phyloP scores from a whole-genome alignment of 1,140 invertebrate species.

The Drosophila tsacasi region DNA sequence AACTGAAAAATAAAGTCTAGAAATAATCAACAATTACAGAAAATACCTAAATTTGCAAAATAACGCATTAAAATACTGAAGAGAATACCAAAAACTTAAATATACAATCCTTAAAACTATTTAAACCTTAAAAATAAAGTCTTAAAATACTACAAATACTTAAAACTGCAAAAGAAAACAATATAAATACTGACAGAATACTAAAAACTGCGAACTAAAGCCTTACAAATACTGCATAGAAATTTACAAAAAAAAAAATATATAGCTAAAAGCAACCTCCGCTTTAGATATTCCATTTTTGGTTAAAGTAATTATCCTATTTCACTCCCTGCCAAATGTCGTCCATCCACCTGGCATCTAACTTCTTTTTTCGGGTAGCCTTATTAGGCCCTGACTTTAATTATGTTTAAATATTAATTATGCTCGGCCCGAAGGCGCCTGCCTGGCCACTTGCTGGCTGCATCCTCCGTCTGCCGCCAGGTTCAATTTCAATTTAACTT shows the following conservation, averaged over 20 bases:
- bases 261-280: neutral
- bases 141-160: neutral
- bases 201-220: neutral
- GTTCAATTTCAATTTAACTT: constrained; percentile 58
- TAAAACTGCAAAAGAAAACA: neutral
- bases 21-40: too few relatives aligned
- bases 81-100: neutral
- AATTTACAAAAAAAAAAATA: neutral
- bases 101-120: neutral
- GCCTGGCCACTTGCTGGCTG: constrained; percentile 16
- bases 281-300: neutral
- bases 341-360: constrained; percentile 14
- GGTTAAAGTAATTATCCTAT: constrained; percentile 5
- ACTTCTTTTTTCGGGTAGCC: neutral
- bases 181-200: neutral
- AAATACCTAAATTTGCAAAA: too few relatives aligned
- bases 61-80: too few relatives aligned
- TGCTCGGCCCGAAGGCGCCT: constrained; percentile 9
- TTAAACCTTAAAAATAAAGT: neutral
- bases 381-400: constrained; percentile 26
- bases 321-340: neutral
- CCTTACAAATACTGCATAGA: too few relatives aligned
- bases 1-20: too few relatives aligned
- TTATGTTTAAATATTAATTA: constrained; percentile 42
- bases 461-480: constrained; percentile 23